These are phyloP conservation scores for Mustela lutreola DNA, from an alignment of 2,113 vertebrate genomes.

Conservation along the genomic window DNA sequence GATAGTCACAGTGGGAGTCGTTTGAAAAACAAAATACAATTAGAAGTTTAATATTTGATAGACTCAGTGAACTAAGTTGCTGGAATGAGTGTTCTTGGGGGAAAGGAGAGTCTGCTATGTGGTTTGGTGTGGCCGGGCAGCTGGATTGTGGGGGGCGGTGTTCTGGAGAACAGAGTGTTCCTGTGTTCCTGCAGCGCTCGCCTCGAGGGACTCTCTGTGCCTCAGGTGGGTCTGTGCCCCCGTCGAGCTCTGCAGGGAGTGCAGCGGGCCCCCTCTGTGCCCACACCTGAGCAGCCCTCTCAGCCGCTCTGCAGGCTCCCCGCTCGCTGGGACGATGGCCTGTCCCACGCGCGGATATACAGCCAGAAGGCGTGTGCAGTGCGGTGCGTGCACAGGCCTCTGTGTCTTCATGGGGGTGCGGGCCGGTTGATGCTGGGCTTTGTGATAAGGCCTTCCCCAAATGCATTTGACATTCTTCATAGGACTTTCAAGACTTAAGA, in stretches of 20 bases:
- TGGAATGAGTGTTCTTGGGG: not conserved
- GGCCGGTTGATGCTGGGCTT: not conserved
- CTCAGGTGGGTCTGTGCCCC: accelerated
- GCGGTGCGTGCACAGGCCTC: accelerated
- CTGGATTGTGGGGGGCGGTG: accelerated
- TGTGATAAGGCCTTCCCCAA: not conserved
- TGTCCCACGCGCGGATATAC: accelerated
- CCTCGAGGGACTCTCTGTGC: not conserved
- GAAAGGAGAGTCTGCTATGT: not conserved
- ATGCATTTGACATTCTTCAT: conserved; percentile 44
- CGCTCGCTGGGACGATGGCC: accelerated
- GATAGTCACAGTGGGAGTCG: conserved; percentile 32
- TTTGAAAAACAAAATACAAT: conserved; percentile 52
- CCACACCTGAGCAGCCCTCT: accelerated
- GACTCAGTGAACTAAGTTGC: not conserved
- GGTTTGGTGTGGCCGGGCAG: not conserved
- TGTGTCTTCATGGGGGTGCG: accelerated
- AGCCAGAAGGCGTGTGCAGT: no score
- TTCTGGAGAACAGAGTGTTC: no score
- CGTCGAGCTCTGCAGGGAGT: not conserved
- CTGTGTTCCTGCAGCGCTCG: not conserved
- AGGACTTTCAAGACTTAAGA: not conserved
- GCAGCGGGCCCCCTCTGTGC: accelerated
- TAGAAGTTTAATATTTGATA: conserved; percentile 43
- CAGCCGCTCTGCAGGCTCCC: not conserved